phyloP scores from a whole-genome alignment of 2,797 vertebrate genomes.

The Apogon talboti region DNA sequence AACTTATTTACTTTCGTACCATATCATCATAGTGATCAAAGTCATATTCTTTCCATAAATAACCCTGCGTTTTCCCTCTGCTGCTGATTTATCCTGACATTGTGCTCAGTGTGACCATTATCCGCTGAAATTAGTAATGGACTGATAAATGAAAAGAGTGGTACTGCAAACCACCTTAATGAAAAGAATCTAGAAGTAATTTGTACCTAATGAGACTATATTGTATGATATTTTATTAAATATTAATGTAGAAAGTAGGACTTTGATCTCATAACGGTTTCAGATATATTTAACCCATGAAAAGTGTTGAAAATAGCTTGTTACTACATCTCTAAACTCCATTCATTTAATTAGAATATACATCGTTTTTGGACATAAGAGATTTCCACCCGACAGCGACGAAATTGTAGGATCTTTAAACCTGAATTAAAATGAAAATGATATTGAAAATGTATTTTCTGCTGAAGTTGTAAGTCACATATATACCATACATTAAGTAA shows the following conservation, averaged over 20 bases:
- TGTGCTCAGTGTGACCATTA: slow-evolving; percentile 32
- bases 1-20: slow-evolving; percentile 64
- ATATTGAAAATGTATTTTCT: too few relatives aligned
- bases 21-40: slow-evolving; percentile 68
- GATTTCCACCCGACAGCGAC: too few relatives aligned
- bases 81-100: slow-evolving; percentile 33
- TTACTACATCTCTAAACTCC: too few relatives aligned
- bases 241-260: slow-evolving; percentile 6
- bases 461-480: too few relatives aligned
- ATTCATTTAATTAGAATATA: too few relatives aligned
- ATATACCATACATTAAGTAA: too few relatives aligned
- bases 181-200: slow-evolving; percentile 2
- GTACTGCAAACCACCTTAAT: slow-evolving; percentile 12
- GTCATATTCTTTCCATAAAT: slow-evolving; percentile 61
- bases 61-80: slow-evolving; percentile 36
- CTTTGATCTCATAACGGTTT: slow-evolving; percentile 14
- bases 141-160: slow-evolving; percentile 41
- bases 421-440: too few relatives aligned
- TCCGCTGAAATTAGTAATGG: slow-evolving; percentile 41
- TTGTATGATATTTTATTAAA: too few relatives aligned
- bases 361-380: too few relatives aligned
- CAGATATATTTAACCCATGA: too few relatives aligned
- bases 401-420: too few relatives aligned
- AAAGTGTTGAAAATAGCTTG: too few relatives aligned
- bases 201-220: slow-evolving; percentile 18